A percentile compares a stretch with the other conserved stretches of the same genome.
These are phyloP conservation scores for Pipistrellus pipistrellus DNA, from an alignment of 2,797 vertebrate species.

Conservation along the genomic window DNA sequence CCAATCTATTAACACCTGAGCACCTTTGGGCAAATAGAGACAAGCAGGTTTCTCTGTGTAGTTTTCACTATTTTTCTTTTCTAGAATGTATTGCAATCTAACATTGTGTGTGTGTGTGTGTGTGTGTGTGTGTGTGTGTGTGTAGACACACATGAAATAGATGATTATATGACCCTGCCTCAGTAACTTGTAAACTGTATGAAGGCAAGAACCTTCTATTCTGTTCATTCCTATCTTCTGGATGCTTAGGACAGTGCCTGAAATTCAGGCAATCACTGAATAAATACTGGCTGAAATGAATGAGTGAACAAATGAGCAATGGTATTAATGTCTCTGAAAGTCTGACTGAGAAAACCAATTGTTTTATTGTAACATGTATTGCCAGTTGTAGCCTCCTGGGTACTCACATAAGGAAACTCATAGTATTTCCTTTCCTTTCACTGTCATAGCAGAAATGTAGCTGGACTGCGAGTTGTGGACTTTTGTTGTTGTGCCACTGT, in stretches of 20 bases:
- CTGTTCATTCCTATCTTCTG: neutral
- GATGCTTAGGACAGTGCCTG: neutral
- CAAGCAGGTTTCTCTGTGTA: neutral
- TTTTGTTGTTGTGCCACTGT: neutral
- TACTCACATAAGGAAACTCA: neutral
- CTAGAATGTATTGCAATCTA: neutral
- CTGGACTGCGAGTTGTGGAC: neutral
- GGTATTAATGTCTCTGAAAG: neutral
- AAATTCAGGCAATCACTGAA: neutral
- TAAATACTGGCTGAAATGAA: neutral
- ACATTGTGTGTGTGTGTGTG: neutral
- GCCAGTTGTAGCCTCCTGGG: neutral
- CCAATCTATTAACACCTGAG: neutral
- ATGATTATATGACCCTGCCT: neutral
- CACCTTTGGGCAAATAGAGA: neutral
- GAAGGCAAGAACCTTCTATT: neutral
- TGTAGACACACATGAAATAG: neutral
- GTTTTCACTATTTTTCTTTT: neutral
- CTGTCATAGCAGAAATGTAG: neutral
- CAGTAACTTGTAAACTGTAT: neutral
- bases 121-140: rapidly evolving
- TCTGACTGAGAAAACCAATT: neutral
- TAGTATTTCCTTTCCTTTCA: slow-evolving; percentile 23
- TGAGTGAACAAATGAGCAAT: neutral
- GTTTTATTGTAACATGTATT: neutral